phyloP scores from a whole-genome alignment of 2,113 vertebrate genomes.

The Irena cyanogastra region DNA sequence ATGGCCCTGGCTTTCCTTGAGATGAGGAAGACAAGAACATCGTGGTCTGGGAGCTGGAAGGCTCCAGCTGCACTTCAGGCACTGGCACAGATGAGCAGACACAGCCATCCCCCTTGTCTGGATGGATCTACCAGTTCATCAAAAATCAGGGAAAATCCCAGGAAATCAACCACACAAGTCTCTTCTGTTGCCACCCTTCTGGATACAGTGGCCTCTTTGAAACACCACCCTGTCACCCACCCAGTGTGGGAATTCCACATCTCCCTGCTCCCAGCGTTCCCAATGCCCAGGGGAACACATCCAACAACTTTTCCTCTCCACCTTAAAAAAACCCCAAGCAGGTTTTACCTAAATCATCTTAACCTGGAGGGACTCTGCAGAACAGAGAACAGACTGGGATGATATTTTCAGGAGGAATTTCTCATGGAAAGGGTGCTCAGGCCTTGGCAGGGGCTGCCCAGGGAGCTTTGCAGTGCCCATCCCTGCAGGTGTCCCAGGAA shows the following conservation, averaged over 20 bases:
- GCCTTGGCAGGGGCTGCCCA: background rate
- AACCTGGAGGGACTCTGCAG: background rate
- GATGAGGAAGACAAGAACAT: background rate
- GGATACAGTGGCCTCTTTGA: background rate
- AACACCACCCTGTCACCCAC: background rate
- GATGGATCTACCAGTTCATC: background rate
- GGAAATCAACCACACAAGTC: background rate
- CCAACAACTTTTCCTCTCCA: background rate
- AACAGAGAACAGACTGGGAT: background rate
- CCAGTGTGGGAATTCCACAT: background rate
- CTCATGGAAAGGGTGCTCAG: background rate
- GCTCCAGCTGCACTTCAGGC: background rate
- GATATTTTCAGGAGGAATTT: background rate
- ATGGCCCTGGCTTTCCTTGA: background rate
- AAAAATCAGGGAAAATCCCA: background rate
- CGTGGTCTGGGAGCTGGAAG: background rate
- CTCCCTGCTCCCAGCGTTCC: background rate
- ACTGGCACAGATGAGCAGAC: background rate
- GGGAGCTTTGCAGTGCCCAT: background rate
- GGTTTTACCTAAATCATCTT: background rate
- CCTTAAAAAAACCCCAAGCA: background rate
- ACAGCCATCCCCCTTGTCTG: background rate
- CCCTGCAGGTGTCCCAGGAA: background rate
- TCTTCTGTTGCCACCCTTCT: background rate
- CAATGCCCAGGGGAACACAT: rapidly evolving